These are phyloP conservation scores for Rhopalosiphum maidis DNA, from an alignment of 1,140 invertebrate species.

Conservation along the genomic window DNA sequence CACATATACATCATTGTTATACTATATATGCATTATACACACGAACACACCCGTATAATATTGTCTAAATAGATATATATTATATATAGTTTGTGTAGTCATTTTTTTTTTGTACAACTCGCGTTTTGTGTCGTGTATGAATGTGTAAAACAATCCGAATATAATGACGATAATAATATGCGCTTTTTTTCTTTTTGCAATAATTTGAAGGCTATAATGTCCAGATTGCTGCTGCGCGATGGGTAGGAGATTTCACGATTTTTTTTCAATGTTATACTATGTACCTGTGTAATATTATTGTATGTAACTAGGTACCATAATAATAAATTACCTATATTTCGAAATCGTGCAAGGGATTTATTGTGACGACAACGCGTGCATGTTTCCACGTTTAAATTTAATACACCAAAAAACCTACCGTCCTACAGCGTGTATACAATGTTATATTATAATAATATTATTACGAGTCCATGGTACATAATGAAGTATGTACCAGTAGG, in stretches of 20 bases:
- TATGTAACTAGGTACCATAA: background rate
- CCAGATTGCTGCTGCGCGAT: background rate
- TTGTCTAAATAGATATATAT: background rate
- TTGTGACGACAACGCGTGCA: background rate
- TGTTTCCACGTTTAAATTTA: background rate
- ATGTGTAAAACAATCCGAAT: background rate
- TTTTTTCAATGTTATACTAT: background rate
- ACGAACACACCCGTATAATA: background rate
- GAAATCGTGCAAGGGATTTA: background rate
- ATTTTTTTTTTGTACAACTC: slow-evolving; percentile 16
- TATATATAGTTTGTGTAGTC: background rate
- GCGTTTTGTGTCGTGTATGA: background rate
- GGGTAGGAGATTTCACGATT: background rate
- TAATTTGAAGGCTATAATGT: slow-evolving; percentile 19
- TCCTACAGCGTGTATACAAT: background rate
- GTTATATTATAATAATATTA: background rate
- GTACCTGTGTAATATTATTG: background rate
- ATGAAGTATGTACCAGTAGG: background rate
- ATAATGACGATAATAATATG: background rate
- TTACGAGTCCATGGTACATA: background rate
- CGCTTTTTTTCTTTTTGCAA: slow-evolving; percentile 6
- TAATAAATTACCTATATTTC: background rate
- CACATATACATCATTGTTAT: background rate
- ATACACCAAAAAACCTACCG: background rate
- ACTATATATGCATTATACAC: background rate